Evolutionary conservation across 2,888 invertebrate species (phyloP).

Genomic region (Bugulina stolonifera): DNA sequence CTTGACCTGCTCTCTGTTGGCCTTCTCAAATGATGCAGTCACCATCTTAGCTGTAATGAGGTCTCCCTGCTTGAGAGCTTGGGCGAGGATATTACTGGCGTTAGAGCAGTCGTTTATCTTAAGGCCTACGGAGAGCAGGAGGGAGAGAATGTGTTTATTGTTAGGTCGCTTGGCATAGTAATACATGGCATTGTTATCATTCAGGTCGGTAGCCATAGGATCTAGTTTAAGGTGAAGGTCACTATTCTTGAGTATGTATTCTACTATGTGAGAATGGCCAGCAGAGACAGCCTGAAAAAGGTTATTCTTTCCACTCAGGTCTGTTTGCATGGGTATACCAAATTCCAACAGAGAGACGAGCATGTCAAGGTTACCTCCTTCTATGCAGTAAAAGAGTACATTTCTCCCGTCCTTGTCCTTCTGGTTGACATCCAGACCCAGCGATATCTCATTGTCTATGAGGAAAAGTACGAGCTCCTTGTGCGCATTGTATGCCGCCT

Average conservation of each 20-base stretch:
- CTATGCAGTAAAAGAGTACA: constrained; percentile 32
- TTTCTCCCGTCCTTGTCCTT: constrained; percentile 32
- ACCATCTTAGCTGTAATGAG: constrained; percentile 5
- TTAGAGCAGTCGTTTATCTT: not conserved
- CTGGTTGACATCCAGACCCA: constrained; percentile 31
- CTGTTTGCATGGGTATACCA: constrained; percentile 29
- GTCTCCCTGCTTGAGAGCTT: constrained; percentile 18
- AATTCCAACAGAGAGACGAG: constrained; percentile 29
- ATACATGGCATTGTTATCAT: constrained; percentile 28
- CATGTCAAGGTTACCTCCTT: constrained; percentile 30
- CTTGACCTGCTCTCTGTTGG: constrained; percentile 23
- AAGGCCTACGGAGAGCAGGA: constrained; percentile 26
- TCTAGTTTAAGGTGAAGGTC: constrained; percentile 24
- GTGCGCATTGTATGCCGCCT: constrained; percentile 33
- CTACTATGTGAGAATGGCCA: constrained; percentile 20
- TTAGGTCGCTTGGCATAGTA: constrained; percentile 25
- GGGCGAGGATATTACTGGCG: constrained; percentile 5
- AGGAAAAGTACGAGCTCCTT: constrained; percentile 31
- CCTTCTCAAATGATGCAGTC: not conserved
- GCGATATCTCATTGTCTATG: constrained; percentile 29
- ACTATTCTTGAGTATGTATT: constrained; percentile 27
- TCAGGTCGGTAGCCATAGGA: constrained; percentile 23
- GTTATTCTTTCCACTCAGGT: constrained; percentile 30
- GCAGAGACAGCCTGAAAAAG: constrained; percentile 32
- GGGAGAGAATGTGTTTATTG: constrained; percentile 17